Base-by-base conservation (phyloP, 2,888 invertebrate species). In the Trichacis sp. region DNA sequence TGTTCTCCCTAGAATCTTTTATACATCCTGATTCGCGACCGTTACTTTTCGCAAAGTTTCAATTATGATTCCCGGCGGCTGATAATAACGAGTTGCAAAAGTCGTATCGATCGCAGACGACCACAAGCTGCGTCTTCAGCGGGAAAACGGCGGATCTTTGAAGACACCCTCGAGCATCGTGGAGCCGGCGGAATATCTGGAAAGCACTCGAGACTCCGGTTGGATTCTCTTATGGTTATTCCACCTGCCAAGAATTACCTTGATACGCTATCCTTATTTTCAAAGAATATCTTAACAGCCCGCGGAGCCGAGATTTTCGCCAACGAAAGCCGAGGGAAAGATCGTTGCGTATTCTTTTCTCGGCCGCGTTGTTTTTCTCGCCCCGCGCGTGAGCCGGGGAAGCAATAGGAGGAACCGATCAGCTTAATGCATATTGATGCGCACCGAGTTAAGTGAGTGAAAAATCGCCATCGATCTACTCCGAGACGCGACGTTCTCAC, bases 391-490 rank as follows among this genome's bases (percentile, higher is more conserved):
- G 24, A 6, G 69, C 69, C 71, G 72, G 70, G 72, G 73, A 78
- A 77, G 66, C 81, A 78, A 79, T 76, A 78, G 79, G 79, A 77
- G 79, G 79, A 79, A 79, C 77, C 82, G 83, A 83, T 82, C 79
- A 79, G 78, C 83, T 83, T 83, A 83, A 83, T 83, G 83, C 83
- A 83, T 83, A 83, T 83, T 83, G 83, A 83, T 83, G 83, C 76
- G 79, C 78, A 72, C 78, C 73, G 69, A 76, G 73, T 78, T 83
- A 83, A 83, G 83, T 83, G 83, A 83, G 83, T 83, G 83, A 83
- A 83, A 83, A 83, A 83, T 83, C 83, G 82, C 83, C 82, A 83
- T 82, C 82, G 83, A 83, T 83, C 80, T 79, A 72, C 76, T 74
- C 69, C 72, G 36, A 50, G 61, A 70, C 72, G 59, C 53, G 58